A percentile compares a stretch with the other conserved stretches of the same genome.
These are phyloP conservation scores for Drosophila kurseongensis DNA, from an alignment of 1,140 invertebrate genomes.

Conservation along the genomic window DNA sequence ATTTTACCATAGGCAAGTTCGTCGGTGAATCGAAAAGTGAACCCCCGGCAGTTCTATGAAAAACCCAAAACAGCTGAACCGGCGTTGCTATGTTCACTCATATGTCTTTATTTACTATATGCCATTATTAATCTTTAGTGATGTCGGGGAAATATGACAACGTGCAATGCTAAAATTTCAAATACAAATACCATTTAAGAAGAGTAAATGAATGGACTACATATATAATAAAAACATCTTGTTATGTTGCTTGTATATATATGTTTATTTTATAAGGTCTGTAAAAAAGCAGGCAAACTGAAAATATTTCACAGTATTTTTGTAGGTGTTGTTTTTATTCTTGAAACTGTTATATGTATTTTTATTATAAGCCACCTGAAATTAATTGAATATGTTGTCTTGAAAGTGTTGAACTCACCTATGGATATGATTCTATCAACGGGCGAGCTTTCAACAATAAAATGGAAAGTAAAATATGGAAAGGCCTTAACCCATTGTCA, in stretches of 20 bases:
- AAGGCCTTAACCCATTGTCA: conserved; percentile 59
- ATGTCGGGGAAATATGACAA: neutral
- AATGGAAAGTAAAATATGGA: conserved; percentile 6
- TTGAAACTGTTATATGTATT: neutral
- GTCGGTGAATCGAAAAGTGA: conserved; percentile 38
- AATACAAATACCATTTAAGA: neutral
- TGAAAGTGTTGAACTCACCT: conserved; percentile 1
- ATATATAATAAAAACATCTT: neutral
- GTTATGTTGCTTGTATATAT: neutral
- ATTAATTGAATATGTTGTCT: conserved; percentile 1
- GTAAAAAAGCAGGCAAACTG: conserved; percentile 3
- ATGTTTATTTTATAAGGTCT: neutral
- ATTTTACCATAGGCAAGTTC: conserved; percentile 29
- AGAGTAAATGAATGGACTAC: neutral
- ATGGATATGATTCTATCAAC: neutral
- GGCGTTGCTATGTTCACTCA: conserved; percentile 1
- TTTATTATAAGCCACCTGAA: neutral
- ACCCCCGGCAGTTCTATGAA: conserved; percentile 26
- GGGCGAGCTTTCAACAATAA: conserved; percentile 9
- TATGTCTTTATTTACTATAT: neutral
- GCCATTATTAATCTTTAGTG: neutral
- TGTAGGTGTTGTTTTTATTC: neutral
- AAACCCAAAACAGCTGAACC: conserved; percentile 16
- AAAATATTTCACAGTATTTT: conserved; percentile 1
- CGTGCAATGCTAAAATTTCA: neutral